Evolutionary conservation across 2,113 vertebrate genomes (phyloP).

Genomic region (Bufo bufo): DNA sequence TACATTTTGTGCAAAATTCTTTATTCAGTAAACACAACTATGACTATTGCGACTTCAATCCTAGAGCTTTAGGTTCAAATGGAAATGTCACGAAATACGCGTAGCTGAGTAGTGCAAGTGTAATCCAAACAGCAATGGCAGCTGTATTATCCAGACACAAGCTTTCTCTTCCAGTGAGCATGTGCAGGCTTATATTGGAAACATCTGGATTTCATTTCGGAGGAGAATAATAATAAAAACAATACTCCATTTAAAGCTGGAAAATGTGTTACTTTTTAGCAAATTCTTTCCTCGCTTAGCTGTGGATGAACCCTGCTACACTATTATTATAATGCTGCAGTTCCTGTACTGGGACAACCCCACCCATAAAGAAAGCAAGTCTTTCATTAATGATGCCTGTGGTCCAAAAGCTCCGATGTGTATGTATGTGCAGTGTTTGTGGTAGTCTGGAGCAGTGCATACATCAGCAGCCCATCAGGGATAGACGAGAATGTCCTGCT

Average conservation of each 20-base stretch:
- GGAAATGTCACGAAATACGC: background rate
- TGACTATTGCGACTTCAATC: background rate
- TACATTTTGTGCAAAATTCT: background rate
- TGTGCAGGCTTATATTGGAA: slow-evolving; percentile 24
- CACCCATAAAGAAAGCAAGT: slow-evolving; percentile 71
- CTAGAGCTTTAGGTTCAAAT: too few relatives aligned
- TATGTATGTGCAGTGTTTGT: slow-evolving; percentile 65
- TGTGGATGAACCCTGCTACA: slow-evolving; percentile 32
- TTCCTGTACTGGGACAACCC: slow-evolving; percentile 60
- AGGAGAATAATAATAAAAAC: slow-evolving; percentile 27
- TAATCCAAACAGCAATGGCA: slow-evolving; percentile 34
- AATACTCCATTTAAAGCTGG: background rate
- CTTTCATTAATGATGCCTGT: slow-evolving; percentile 67
- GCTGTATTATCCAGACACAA: slow-evolving; percentile 3
- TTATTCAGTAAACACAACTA: background rate
- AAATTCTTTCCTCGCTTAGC: slow-evolving; percentile 26
- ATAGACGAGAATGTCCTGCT: slow-evolving; percentile 67
- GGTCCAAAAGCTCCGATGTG: slow-evolving; percentile 69
- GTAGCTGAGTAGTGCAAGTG: background rate
- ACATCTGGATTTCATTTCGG: slow-evolving; percentile 53
- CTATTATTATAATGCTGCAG: slow-evolving; percentile 36
- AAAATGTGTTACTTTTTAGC: slow-evolving; percentile 32
- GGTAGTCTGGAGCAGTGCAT: slow-evolving; percentile 72
- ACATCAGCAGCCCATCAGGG: slow-evolving; percentile 71
- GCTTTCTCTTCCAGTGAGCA: background rate